phyloP scores from a whole-genome alignment of 2,888 invertebrate genomes.

The Spodoptera exigua region DNA sequence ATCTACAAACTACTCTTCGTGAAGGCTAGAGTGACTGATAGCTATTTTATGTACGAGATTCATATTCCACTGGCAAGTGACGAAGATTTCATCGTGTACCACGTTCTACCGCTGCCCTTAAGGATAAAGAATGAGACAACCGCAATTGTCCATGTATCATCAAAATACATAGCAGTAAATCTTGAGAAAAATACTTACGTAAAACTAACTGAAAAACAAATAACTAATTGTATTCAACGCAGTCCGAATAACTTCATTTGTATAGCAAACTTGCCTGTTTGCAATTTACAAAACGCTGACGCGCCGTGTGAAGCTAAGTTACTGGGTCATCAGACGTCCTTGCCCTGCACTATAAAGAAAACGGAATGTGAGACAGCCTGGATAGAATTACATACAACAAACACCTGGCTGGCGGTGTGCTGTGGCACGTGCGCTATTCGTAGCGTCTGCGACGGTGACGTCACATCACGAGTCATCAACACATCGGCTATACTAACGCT shows the following conservation, averaged over 20 bases:
- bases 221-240: slow-evolving; percentile 8
- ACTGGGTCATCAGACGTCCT: slow-evolving; percentile 4
- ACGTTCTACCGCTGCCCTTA: slow-evolving; percentile 7
- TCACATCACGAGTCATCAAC: slow-evolving; percentile 5
- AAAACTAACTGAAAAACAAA: neutral
- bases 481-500: slow-evolving; percentile 5
- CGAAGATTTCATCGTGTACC: slow-evolving; percentile 5
- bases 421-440: slow-evolving; percentile 6
- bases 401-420: slow-evolving; percentile 9
- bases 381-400: slow-evolving; percentile 13
- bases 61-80: slow-evolving; percentile 13
- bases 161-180: slow-evolving; percentile 11
- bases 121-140: neutral
- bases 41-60: slow-evolving; percentile 15
- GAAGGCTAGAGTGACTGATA: slow-evolving; percentile 12
- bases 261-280: slow-evolving; percentile 7
- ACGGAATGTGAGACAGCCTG: slow-evolving; percentile 6
- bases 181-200: slow-evolving; percentile 15
- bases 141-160: neutral
- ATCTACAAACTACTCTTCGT: slow-evolving; percentile 11
- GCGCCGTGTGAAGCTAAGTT: slow-evolving; percentile 20
- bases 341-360: neutral
- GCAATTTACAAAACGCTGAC: slow-evolving; percentile 6
- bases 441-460: slow-evolving; percentile 7
- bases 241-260: neutral